Evolutionary conservation across 2,797 vertebrate genomes (phyloP).

Genomic region (Halcyon chelicuti): DNA sequence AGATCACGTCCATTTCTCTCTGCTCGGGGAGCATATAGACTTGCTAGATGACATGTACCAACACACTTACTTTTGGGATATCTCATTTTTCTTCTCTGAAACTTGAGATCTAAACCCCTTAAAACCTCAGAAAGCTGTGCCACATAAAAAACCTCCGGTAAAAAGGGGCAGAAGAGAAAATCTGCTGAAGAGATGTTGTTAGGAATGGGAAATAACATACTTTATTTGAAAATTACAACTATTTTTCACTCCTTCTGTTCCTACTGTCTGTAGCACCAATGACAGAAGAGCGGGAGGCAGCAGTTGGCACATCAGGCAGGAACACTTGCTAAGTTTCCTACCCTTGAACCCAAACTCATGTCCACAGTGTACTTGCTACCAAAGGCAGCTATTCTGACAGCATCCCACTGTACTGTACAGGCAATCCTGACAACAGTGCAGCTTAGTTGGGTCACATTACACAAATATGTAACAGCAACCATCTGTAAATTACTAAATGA

Average conservation of each 20-base stretch:
- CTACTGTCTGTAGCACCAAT: background rate
- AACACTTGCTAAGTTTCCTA: background rate
- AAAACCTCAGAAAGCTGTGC: background rate
- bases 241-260: background rate
- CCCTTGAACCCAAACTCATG: background rate
- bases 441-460: background rate
- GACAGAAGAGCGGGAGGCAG: background rate
- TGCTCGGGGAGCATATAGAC: background rate
- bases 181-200: background rate
- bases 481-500: background rate
- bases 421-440: background rate
- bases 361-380: background rate
- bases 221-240: background rate
- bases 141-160: background rate
- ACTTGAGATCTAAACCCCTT: background rate
- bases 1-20: background rate
- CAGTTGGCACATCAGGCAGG: background rate
- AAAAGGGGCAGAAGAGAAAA: background rate
- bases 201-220: background rate
- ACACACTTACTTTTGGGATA: background rate
- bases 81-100: background rate
- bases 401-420: too few species aligned
- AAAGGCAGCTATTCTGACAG: background rate
- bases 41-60: background rate
- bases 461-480: background rate